These are phyloP conservation scores for Plestiodon gilberti DNA, from an alignment of 2,113 vertebrate species.

Conservation along the genomic window DNA sequence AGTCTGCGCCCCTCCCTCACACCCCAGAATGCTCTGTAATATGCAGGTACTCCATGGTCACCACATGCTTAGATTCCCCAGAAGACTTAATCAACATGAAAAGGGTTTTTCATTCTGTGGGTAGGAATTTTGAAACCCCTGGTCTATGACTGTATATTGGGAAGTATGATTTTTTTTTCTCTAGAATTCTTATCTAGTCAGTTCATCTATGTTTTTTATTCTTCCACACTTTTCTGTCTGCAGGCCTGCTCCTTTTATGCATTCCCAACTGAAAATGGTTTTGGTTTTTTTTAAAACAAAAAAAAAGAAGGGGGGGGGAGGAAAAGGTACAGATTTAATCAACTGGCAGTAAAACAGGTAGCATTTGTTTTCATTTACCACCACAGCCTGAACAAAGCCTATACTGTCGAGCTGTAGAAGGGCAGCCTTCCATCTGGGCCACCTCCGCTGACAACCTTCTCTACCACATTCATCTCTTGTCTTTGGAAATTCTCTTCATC, in stretches of 20 bases:
- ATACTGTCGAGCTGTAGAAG: constrained; percentile 37
- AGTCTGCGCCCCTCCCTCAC: not conserved
- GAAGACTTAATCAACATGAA: not conserved
- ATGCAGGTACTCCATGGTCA: not conserved
- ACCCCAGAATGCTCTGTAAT: not conserved
- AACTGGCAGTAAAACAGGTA: not conserved
- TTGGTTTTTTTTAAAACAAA: not conserved
- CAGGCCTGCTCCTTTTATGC: constrained; percentile 21
- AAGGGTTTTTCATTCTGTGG: not conserved
- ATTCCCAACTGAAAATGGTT: not conserved
- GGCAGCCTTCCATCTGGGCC: constrained; percentile 4
- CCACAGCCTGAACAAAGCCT: constrained; percentile 25
- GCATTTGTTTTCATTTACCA: constrained; percentile 33
- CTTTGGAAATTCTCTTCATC: constrained; percentile 61
- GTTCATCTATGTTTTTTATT: constrained; percentile 30
- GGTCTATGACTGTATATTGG: not conserved
- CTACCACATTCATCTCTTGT: constrained; percentile 47
- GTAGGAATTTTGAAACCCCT: not conserved
- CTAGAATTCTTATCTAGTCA: not conserved
- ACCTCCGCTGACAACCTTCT: constrained; percentile 39
- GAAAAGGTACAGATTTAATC: not conserved
- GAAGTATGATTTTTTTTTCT: not conserved
- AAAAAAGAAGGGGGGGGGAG: not conserved
- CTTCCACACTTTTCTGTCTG: not conserved
- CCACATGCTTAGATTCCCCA: not conserved